Conservation (phyloP, 2,113 vertebrate species). For the Lathamus discolor region DNA sequence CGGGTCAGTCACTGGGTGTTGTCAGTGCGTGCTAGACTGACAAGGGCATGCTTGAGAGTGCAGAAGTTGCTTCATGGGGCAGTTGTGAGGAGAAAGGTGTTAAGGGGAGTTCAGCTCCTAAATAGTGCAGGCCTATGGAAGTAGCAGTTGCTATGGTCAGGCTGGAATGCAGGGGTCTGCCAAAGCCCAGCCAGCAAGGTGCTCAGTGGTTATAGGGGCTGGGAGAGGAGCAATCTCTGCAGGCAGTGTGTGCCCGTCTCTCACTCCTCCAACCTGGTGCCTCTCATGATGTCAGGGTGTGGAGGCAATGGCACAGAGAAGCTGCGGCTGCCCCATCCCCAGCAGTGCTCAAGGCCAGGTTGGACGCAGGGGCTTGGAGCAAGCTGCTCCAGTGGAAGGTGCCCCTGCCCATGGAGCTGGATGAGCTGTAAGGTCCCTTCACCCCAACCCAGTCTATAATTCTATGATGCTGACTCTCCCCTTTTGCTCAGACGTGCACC, state of each 20-base stretch:
- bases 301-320: not conserved
- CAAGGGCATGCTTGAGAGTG: accelerated
- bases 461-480: not conserved
- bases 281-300: not conserved
- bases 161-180: not conserved
- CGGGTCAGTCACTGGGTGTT: not conserved
- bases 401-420: not conserved
- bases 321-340: not conserved
- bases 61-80: not conserved
- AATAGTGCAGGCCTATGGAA: accelerated
- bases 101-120: not conserved
- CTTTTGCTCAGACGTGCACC: accelerated
- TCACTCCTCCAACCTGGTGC: not conserved
- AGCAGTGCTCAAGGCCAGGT: not conserved
- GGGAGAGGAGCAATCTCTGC: not conserved
- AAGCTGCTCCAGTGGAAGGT: not conserved
- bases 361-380: not conserved
- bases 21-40: not conserved
- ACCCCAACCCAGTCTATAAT: no score
- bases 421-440: not conserved
- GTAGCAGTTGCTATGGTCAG: not conserved
- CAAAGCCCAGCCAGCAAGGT: not conserved
- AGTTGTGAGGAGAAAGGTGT: not conserved
- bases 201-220: accelerated
- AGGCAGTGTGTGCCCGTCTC: not conserved